A percentile compares a stretch with the other conserved stretches of the same genome.
Evolutionary conservation across 2,797 vertebrate species (phyloP).

Genomic region (Nannoperca obscura): DNA sequence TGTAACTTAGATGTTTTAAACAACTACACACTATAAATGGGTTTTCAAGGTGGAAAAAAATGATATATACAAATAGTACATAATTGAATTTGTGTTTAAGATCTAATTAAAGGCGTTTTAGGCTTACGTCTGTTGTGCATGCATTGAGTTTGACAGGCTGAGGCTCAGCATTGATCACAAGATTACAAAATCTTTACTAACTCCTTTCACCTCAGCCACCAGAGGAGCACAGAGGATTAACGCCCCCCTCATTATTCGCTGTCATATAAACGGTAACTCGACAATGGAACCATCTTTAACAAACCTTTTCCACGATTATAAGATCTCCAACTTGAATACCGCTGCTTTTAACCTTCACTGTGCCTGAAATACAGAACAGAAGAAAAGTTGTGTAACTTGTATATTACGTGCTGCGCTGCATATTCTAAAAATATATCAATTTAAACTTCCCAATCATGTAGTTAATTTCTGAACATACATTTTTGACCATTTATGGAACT

Average conservation of each 20-base stretch:
- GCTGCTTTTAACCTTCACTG: constrained; percentile 97
- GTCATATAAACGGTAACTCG: constrained; percentile 63
- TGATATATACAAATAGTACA: constrained; percentile 38
- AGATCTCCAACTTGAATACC: constrained; percentile 98
- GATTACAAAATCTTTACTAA: constrained; percentile 85
- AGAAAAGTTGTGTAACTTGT: not conserved
- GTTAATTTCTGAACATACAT: not conserved
- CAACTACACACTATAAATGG: constrained; percentile 15
- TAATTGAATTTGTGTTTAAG: constrained; percentile 60
- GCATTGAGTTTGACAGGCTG: constrained; percentile 68
- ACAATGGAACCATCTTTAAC: constrained; percentile 52
- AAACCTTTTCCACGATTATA: constrained; percentile 99
- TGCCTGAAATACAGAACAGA: constrained; percentile 85
- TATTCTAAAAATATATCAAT: not conserved
- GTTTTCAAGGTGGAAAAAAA: constrained; percentile 1
- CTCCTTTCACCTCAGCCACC: constrained; percentile 74
- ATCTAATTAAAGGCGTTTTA: constrained; percentile 65
- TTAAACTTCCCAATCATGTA: not conserved
- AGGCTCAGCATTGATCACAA: constrained; percentile 79
- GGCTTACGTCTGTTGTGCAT: constrained; percentile 33
- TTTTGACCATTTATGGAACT: constrained; percentile 13
- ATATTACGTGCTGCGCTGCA: not conserved
- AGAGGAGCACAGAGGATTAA: constrained; percentile 66
- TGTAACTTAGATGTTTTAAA: constrained; percentile 9
- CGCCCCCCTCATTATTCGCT: constrained; percentile 61